Evolutionary conservation across 1,140 invertebrate species (phyloP).

Genomic region (Solen grandis): DNA sequence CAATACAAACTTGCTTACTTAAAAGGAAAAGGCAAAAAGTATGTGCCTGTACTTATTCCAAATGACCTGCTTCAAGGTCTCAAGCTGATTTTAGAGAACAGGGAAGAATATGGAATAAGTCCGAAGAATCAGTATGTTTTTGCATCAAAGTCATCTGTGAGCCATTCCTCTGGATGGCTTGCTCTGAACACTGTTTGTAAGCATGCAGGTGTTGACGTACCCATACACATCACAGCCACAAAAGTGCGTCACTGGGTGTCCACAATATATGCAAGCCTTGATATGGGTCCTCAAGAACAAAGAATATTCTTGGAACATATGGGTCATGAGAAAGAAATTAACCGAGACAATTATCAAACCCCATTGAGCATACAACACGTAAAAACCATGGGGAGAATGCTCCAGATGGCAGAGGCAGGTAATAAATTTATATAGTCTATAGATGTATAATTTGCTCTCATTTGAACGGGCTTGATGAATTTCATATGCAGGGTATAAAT

Average conservation of each 20-base stretch:
- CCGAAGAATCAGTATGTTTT: conserved; percentile 47
- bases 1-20: conserved; percentile 48
- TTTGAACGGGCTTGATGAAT: no score
- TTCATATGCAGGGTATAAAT: no score
- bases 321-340: conserved; percentile 52
- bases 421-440: no score
- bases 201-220: conserved; percentile 28
- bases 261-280: conserved; percentile 42
- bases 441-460: no score
- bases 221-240: conserved; percentile 50
- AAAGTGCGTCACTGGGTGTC: conserved; percentile 47
- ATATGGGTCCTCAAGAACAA: conserved; percentile 36
- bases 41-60: no score
- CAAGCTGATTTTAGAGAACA: conserved; percentile 44
- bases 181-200: conserved; percentile 42
- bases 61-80: conserved; percentile 38
- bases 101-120: conserved; percentile 24
- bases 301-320: conserved; percentile 54
- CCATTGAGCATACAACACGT: conserved; percentile 16
- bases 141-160: conserved; percentile 42
- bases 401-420: no score
- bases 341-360: conserved; percentile 45
- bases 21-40: no score
- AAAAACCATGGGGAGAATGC: conserved; percentile 37
- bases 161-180: conserved; percentile 48